Conservation (phyloP, 2,888 invertebrate species). For the Athalia cordata region DNA sequence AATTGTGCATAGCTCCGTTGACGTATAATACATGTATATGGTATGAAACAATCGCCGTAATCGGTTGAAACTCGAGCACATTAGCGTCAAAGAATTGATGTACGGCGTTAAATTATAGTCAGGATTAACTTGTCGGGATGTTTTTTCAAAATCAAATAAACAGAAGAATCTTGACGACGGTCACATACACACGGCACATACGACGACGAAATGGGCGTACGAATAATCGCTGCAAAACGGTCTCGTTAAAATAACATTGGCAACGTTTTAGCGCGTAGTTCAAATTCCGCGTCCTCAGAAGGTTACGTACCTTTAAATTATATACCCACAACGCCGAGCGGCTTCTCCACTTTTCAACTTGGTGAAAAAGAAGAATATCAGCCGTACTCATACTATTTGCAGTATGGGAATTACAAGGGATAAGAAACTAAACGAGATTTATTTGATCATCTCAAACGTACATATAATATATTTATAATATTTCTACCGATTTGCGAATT, state of each 20-base stretch:
- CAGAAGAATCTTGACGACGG: neutral
- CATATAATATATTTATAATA: too few species aligned
- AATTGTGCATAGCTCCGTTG: neutral
- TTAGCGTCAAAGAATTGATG: conserved; percentile 37
- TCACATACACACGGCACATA: neutral
- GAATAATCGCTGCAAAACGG: neutral
- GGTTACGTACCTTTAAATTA: neutral
- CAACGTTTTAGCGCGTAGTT: conserved; percentile 14
- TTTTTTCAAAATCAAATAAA: neutral
- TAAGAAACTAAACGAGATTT: too few species aligned
- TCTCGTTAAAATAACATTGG: conserved; percentile 27
- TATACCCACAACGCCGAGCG: neutral
- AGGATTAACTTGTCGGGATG: conserved; percentile 32
- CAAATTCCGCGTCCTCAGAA: neutral
- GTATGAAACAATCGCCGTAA: too few species aligned
- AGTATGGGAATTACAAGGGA: neutral
- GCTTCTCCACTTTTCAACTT: too few species aligned
- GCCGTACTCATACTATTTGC: neutral
- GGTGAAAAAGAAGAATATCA: neutral
- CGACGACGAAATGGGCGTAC: neutral
- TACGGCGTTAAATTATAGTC: conserved; percentile 34
- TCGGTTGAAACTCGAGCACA: conserved; percentile 19
- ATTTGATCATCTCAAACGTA: too few species aligned
- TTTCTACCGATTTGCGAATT: too few species aligned
- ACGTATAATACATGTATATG: neutral